phyloP scores from a whole-genome alignment of 2,888 invertebrate genomes.

The Falcaria lacertinaria region DNA sequence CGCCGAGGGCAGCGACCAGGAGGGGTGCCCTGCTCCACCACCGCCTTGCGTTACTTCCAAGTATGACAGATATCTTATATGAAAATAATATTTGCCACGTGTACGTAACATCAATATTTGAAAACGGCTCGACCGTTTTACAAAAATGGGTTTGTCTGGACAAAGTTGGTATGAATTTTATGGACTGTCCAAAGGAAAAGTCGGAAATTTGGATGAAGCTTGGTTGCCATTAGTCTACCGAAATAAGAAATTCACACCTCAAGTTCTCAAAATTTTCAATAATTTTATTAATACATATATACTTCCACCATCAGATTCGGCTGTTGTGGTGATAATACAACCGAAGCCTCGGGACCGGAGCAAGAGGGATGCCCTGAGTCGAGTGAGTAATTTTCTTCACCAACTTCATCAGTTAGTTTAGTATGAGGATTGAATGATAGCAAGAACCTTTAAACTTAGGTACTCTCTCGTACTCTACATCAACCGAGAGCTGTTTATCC shows the following conservation, averaged over 20 bases:
- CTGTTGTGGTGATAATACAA: constrained; percentile 86
- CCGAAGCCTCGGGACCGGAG: constrained; percentile 82
- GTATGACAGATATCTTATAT: constrained; percentile 38
- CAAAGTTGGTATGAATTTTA: no score
- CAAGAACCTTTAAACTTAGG: no score
- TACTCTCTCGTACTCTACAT: neutral
- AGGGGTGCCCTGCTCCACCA: constrained; percentile 89
- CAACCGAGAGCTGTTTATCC: no score
- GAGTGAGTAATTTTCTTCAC: constrained; percentile 25
- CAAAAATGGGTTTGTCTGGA: no score
- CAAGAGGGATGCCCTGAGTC: constrained; percentile 71
- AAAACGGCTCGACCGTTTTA: neutral
- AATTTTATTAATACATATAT: neutral
- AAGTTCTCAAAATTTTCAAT: no score
- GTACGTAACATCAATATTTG: no score
- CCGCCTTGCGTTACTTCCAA: constrained; percentile 77
- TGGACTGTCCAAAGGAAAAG: no score
- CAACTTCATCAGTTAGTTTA: no score
- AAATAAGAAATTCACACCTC: no score
- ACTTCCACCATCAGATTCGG: constrained; percentile 65
- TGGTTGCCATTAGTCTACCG: neutral
- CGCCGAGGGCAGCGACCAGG: constrained; percentile 89
- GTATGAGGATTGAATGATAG: no score
- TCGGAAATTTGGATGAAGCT: no score
- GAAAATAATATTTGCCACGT: constrained; percentile 10